phyloP scores from a whole-genome alignment of 2,797 vertebrate genomes.

The Oreochromis grahami region DNA sequence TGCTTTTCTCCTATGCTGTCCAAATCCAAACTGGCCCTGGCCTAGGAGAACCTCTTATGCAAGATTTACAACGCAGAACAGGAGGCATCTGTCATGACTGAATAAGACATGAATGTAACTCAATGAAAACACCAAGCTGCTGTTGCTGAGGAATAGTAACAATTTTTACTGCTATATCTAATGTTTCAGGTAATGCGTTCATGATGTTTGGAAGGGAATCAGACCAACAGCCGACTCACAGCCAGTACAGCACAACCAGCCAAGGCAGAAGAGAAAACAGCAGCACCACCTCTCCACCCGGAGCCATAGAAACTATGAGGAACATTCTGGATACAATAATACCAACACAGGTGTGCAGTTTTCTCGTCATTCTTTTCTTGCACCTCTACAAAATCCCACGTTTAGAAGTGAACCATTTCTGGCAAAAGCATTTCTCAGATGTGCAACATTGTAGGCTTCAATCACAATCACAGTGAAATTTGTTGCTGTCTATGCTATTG shows the following conservation, averaged over 20 bases:
- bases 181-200: conserved; percentile 85
- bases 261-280: conserved; percentile 68
- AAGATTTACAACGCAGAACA: conserved; percentile 12
- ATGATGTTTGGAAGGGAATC: conserved; percentile 83
- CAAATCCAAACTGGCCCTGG: background rate
- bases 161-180: background rate
- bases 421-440: background rate
- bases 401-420: background rate
- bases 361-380: background rate
- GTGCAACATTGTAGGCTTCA: background rate
- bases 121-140: background rate
- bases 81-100: background rate
- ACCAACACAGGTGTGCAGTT: conserved; percentile 83
- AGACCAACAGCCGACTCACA: conserved; percentile 70
- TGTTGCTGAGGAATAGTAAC: background rate
- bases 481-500: background rate
- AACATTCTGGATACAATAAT: conserved; percentile 76
- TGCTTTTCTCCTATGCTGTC: conserved; percentile 10
- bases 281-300: conserved; percentile 63
- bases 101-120: conserved; percentile 10
- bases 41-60: background rate
- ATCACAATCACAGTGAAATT: background rate
- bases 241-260: conserved; percentile 66
- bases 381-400: background rate
- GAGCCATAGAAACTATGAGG: conserved; percentile 70